Conservation (phyloP, 2,888 invertebrate genomes). For the Germaria angustata region DNA sequence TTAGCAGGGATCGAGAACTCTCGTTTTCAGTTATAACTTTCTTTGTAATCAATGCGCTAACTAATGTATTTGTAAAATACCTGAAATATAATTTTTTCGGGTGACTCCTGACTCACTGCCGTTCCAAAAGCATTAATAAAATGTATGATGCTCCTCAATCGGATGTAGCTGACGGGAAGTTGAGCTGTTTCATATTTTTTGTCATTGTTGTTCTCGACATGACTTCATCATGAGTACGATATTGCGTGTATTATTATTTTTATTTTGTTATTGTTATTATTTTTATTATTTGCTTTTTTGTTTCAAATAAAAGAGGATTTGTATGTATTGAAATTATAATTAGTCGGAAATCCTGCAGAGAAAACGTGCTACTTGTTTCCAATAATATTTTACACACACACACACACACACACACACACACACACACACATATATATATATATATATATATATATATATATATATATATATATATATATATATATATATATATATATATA, state of each 20-base stretch:
- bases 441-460: too few relatives aligned
- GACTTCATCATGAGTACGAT: constrained; percentile 41
- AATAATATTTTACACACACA: background rate
- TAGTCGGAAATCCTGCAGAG: constrained; percentile 60
- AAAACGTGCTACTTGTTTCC: constrained; percentile 48
- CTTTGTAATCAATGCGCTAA: too few relatives aligned
- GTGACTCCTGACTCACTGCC: background rate
- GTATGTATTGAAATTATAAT: constrained; percentile 56
- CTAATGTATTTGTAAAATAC: too few relatives aligned
- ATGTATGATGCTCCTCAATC: background rate
- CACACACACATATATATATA: too few relatives aligned
- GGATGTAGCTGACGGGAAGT: constrained; percentile 4
- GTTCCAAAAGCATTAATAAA: background rate
- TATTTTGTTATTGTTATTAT: background rate
- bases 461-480: too few relatives aligned
- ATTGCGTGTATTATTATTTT: constrained; percentile 38
- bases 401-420: too few relatives aligned
- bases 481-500: too few relatives aligned
- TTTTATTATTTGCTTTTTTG: constrained; percentile 1
- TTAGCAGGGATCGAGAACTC: too few relatives aligned
- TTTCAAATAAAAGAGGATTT: constrained; percentile 42
- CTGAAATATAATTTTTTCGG: too few relatives aligned
- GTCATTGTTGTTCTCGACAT: constrained; percentile 50
- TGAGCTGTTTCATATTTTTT: constrained; percentile 40
- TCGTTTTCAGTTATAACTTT: too few relatives aligned